phyloP scores from a whole-genome alignment of 2,797 vertebrate genomes.

The Lithobates pipiens region DNA sequence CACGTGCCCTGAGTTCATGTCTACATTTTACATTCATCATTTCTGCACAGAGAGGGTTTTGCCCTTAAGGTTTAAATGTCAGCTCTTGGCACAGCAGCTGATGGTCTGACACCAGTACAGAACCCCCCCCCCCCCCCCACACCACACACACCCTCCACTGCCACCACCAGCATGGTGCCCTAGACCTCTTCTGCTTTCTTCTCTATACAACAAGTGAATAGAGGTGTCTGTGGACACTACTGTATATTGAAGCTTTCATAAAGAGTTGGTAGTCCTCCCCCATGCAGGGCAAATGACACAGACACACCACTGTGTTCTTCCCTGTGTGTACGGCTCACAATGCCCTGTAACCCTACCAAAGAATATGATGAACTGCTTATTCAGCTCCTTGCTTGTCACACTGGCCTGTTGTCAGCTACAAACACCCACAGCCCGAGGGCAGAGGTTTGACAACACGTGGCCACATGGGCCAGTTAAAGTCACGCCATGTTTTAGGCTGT shows the following conservation, averaged over 20 bases:
- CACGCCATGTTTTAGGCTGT: too few relatives aligned
- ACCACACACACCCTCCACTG: too few relatives aligned
- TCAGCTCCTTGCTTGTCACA: neutral
- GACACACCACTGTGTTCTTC: neutral
- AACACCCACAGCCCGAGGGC: neutral
- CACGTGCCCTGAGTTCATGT: neutral
- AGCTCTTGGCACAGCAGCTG: neutral
- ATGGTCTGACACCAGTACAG: slow-evolving; percentile 20
- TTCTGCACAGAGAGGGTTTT: neutral
- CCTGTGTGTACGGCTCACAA: neutral
- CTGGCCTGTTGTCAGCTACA: neutral
- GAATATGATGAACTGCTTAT: slow-evolving; percentile 20
- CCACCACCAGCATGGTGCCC: neutral
- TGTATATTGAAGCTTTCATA: slow-evolving; percentile 29
- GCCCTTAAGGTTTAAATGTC: slow-evolving; percentile 38
- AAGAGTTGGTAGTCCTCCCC: neutral
- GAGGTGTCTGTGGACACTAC: slow-evolving; percentile 10
- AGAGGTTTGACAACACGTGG: neutral
- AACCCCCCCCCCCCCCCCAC: neutral
- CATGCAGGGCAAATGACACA: slow-evolving; percentile 25
- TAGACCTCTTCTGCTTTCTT: neutral
- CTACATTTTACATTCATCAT: slow-evolving; percentile 12
- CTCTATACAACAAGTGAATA: slow-evolving; percentile 9
- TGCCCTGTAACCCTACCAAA: neutral
- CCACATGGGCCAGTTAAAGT: neutral